Base-by-base conservation (phyloP, 2,797 vertebrate genomes). In the Platalea minor region DNA sequence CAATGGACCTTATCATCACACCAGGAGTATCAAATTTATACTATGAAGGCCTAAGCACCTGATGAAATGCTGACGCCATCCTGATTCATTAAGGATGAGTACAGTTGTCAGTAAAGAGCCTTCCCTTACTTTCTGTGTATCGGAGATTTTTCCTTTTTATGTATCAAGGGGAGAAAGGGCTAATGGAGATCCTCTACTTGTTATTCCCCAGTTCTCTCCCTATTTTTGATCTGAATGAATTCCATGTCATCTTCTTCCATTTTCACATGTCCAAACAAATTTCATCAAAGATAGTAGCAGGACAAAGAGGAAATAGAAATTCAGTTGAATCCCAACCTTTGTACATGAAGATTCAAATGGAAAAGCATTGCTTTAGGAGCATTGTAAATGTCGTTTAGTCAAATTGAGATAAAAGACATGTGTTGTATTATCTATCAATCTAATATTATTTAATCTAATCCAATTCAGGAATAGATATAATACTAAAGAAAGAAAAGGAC, bases 371-470 rank as follows among this genome's bases (percentile, higher is more conserved):
- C 60, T 91, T 84, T 76, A 76, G 29, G 28, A 93, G 19, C 70
- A 61, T 24, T 56, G 50, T 65, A 91, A 84, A 85, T 60, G 39
- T 74, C 14, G 10, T 87, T 74, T 76, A 80, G 84, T 60, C 67
- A 94, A 92, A 89, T 35, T 53, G 67, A 90, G 86, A 92, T 70
- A 61, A 85, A 85, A 94, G 59, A 61, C 31, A 48, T 29, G 21
- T 0, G 0, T 79, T 79, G 13, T 51, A 53, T 77, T 85, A 60
- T 56, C 78, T 88, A 64, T 94, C 80, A 85, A 60, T 94, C 74
- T 92, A 85, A 77, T 85, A 74, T 46, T 77, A 67, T 91, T 94
- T 82, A 73, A 78, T 72, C n/a, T 78, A 89, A 85, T 77, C 35
- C 56, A 77, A 46, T 95, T 91, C 53, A 87, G 56, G 24, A 82